These are phyloP conservation scores for Corythoichthys haematopterus DNA, from an alignment of 2,113 vertebrate genomes.

Conservation along the genomic window DNA sequence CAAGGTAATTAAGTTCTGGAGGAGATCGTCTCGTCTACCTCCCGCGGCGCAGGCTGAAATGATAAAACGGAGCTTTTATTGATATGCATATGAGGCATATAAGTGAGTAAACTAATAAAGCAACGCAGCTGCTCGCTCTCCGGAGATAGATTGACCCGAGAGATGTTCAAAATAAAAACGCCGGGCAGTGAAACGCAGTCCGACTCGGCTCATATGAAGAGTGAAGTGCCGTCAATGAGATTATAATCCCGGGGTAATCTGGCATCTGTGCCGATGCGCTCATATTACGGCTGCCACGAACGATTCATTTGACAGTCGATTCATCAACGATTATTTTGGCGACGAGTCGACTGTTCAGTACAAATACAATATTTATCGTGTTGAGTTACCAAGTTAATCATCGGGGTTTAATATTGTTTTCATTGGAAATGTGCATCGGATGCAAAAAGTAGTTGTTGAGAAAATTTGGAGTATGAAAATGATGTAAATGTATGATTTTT, in stretches of 20 bases:
- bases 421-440: too few species aligned
- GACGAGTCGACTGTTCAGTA: too few species aligned
- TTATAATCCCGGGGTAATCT: conserved; percentile 26
- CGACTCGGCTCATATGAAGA: neutral
- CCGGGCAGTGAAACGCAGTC: neutral
- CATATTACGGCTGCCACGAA: conserved; percentile 31
- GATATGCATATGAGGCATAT: conserved; percentile 38
- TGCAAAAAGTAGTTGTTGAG: too few species aligned
- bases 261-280: conserved; percentile 29
- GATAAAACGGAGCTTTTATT: conserved; percentile 18
- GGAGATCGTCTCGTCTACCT: conserved; percentile 10
- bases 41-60: conserved; percentile 16
- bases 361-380: too few species aligned
- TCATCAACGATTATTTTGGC: too few species aligned
- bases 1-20: conserved; percentile 24
- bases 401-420: too few species aligned
- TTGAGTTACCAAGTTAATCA: too few species aligned
- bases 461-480: too few species aligned
- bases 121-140: conserved; percentile 31
- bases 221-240: conserved; percentile 24
- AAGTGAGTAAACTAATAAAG: conserved; percentile 1
- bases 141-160: conserved; percentile 1
- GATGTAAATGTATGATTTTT: too few species aligned
- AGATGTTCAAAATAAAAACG: neutral
- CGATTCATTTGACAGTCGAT: too few species aligned